A percentile compares a stretch with the other conserved stretches of the same genome.
Conservation (phyloP, 2,113 vertebrate species). For the Hydrolagus affinis region DNA sequence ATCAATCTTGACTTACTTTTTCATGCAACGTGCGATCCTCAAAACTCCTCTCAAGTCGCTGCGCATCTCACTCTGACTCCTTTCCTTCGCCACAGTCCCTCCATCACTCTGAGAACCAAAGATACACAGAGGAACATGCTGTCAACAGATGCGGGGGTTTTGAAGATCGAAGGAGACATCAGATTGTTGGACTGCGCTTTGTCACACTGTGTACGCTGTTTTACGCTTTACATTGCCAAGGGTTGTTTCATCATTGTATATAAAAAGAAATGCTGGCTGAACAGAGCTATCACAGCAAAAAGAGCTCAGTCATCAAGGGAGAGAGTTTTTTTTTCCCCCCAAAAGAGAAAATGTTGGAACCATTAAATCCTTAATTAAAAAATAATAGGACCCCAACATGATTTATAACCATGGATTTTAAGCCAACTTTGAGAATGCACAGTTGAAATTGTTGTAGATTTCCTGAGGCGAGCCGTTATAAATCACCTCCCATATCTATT, state of each 20-base stretch:
- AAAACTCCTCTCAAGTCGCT: neutral
- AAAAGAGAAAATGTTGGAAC: constrained; percentile 35
- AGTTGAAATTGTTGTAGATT: constrained; percentile 40
- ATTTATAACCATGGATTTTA: constrained; percentile 44
- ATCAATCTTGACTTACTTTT: neutral
- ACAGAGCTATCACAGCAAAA: neutral
- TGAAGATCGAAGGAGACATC: neutral
- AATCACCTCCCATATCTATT: constrained; percentile 37
- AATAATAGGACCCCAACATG: constrained; percentile 42
- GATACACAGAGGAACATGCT: neutral
- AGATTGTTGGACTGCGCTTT: neutral
- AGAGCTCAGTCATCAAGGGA: neutral
- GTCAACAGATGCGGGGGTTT: neutral
- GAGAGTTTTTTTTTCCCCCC: neutral
- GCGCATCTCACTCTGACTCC: neutral
- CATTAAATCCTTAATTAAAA: constrained; percentile 44
- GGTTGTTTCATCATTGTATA: neutral
- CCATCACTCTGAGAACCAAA: neutral
- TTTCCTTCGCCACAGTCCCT: neutral
- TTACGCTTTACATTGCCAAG: no score
- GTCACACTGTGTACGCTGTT: neutral
- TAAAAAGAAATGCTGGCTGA: neutral
- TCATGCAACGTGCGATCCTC: neutral
- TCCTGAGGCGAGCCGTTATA: constrained; percentile 36
- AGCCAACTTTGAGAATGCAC: constrained; percentile 38